These are phyloP conservation scores for Gambusia holbrooki DNA, from an alignment of 2,113 vertebrate genomes.

Conservation along the genomic window DNA sequence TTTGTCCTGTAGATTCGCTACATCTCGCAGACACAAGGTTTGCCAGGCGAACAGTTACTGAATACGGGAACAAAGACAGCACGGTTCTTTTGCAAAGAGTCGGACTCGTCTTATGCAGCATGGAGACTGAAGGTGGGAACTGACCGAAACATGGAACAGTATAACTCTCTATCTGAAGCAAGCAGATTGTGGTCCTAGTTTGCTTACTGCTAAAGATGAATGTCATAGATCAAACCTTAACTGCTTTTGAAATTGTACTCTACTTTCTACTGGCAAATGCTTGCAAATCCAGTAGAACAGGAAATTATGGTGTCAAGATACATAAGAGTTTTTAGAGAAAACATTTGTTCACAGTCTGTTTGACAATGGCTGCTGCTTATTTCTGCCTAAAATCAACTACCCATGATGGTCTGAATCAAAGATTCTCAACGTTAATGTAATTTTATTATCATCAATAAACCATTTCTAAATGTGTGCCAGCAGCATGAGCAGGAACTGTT, in stretches of 20 bases:
- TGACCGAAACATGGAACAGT: no score
- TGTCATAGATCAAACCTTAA: neutral
- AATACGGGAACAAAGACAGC: constrained; percentile 94
- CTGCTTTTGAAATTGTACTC: neutral
- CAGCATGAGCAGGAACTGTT: neutral
- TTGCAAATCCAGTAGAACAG: neutral
- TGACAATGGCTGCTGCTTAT: no score
- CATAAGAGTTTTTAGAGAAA: neutral
- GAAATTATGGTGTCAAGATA: neutral
- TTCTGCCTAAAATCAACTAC: no score
- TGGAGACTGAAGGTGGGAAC: constrained; percentile 95
- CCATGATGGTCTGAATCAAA: no score
- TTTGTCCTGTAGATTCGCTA: constrained; percentile 90
- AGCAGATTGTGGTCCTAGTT: neutral
- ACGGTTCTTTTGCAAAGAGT: constrained; percentile 88
- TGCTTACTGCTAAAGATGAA: constrained; percentile 1
- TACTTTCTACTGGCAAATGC: neutral
- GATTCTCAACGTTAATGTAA: no score
- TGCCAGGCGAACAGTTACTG: constrained; percentile 92
- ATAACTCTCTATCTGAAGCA: neutral
- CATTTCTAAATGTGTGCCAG: neutral
- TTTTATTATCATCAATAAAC: no score
- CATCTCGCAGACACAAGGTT: constrained; percentile 99
- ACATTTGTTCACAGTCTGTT: neutral
- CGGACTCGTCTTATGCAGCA: constrained; percentile 88